Percentiles rank a stretch among this genome's conserved stretches.
These are phyloP conservation scores for Motacilla alba DNA, from an alignment of 2,113 vertebrate genomes.

Conservation along the genomic window DNA sequence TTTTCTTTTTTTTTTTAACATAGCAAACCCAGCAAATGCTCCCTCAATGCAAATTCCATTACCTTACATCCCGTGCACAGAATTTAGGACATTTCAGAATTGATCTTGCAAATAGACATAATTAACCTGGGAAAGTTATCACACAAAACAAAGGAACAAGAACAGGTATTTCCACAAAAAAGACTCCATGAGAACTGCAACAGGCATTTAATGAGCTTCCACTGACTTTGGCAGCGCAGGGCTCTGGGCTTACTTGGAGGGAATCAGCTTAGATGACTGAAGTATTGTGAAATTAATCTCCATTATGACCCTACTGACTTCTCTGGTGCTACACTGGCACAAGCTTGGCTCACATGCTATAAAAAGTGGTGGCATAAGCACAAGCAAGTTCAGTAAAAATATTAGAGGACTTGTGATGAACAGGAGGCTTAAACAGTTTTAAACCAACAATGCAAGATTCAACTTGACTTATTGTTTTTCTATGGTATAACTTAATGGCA, in stretches of 20 bases:
- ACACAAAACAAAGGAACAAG: background rate
- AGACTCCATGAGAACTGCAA: background rate
- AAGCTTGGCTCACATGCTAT: background rate
- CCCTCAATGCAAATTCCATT: background rate
- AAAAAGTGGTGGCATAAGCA: background rate
- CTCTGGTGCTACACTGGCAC: background rate
- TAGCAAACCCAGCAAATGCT: background rate
- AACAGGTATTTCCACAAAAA: background rate
- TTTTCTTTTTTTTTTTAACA: background rate
- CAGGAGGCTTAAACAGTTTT: slow-evolving; percentile 11
- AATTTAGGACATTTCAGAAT: background rate
- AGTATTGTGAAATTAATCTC: background rate
- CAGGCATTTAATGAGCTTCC: background rate
- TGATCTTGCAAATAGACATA: background rate
- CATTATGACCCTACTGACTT: background rate
- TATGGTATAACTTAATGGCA: background rate
- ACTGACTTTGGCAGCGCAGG: background rate
- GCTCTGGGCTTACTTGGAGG: background rate
- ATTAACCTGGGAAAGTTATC: background rate
- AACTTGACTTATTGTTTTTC: background rate
- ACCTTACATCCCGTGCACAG: background rate
- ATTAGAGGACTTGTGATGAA: background rate
- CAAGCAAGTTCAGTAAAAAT: background rate
- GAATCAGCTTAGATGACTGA: background rate
- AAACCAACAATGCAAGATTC: background rate